Percentiles rank a stretch among this genome's conserved stretches.
phyloP scores from a whole-genome alignment of 1,140 invertebrate genomes.

The Arctopsyche grandis region DNA sequence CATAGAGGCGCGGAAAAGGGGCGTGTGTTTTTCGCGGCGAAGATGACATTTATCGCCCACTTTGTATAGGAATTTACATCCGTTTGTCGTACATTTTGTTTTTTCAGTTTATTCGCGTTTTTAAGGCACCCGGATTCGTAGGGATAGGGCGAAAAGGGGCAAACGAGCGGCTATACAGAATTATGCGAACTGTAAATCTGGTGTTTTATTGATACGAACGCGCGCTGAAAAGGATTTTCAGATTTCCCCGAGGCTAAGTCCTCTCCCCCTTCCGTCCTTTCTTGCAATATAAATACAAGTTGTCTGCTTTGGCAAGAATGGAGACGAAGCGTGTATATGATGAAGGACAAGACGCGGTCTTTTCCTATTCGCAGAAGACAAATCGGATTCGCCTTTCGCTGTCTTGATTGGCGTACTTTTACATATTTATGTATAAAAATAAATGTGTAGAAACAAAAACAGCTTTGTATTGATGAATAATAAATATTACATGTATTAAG shows the following conservation, averaged over 20 bases:
- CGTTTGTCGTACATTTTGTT: slow-evolving; percentile 18
- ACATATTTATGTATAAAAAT: too few species aligned
- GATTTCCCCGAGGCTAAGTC: slow-evolving; percentile 12
- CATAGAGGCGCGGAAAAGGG: too few species aligned
- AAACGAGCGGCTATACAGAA: not conserved
- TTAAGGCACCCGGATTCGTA: too few species aligned
- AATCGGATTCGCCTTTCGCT: slow-evolving; percentile 13
- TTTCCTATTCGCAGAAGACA: not conserved
- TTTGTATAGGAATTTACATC: slow-evolving; percentile 23
- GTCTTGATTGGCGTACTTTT: slow-evolving; percentile 17
- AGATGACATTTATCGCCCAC: slow-evolving; percentile 22
- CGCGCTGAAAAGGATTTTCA: slow-evolving; percentile 2
- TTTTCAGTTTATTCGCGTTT: slow-evolving; percentile 2
- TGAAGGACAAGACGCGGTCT: not conserved
- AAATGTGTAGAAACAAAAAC: too few species aligned
- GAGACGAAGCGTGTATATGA: not conserved
- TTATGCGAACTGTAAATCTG: slow-evolving; percentile 7
- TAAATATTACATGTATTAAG: too few species aligned
- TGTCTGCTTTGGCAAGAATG: not conserved
- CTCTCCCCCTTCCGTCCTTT: too few species aligned
- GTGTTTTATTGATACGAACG: not conserved
- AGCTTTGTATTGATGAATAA: too few species aligned
- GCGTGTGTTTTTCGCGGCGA: not conserved
- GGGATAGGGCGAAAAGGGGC: not conserved
- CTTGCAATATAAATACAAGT: not conserved